Evolutionary conservation across 53 echinoderm and acorn worm genomes (phyloP).

Genomic region (Stichopus horrens): DNA sequence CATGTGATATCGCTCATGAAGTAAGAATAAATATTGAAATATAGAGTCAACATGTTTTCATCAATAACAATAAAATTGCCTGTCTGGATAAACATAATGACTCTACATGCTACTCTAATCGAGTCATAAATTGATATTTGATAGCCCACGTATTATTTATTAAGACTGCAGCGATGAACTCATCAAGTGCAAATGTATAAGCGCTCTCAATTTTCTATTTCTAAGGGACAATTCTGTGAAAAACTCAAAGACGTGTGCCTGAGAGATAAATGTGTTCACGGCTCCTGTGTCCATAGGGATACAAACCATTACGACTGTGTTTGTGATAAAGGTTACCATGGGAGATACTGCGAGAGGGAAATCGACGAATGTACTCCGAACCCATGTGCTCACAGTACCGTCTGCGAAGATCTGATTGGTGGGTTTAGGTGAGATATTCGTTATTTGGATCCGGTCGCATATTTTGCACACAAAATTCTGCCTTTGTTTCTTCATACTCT

Average conservation of each 20-base stretch:
- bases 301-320: constrained; percentile 74
- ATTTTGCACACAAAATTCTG: no score
- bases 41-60: no score
- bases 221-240: background rate
- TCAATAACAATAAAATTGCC: no score
- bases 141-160: no score
- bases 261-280: background rate
- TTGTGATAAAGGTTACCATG: constrained; percentile 77
- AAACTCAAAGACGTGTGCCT: background rate
- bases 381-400: constrained; percentile 81
- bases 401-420: constrained; percentile 67
- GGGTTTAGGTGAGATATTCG: constrained; percentile 66
- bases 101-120: no score
- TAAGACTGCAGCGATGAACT: no score
- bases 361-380: constrained; percentile 77
- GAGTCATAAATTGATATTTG: no score
- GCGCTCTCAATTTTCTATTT: no score
- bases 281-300: background rate
- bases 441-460: background rate
- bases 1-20: background rate
- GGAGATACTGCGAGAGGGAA: constrained; percentile 84
- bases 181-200: no score
- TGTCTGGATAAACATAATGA: no score
- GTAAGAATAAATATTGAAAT: background rate
- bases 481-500: no score